Evolutionary conservation across 2,113 vertebrate genomes (phyloP).

Genomic region (Egretta garzetta): DNA sequence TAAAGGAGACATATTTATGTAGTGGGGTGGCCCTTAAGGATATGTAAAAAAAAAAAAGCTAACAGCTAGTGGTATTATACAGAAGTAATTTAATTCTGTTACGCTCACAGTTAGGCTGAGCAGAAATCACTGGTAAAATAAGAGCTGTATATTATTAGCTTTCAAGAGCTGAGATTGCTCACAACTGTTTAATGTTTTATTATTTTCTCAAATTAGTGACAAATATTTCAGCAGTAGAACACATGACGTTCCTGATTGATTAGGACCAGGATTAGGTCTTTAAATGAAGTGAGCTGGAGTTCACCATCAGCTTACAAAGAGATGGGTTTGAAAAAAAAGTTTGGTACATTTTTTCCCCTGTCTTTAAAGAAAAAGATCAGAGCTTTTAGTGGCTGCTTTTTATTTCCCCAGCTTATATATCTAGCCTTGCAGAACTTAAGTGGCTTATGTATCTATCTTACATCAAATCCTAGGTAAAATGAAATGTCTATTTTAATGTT

Average conservation of each 20-base stretch:
- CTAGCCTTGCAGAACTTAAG: background rate
- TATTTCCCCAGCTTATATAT: background rate
- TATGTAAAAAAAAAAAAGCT: background rate
- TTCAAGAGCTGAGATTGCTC: background rate
- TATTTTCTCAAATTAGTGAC: background rate
- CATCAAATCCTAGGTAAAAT: constrained; percentile 1
- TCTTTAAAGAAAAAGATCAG: background rate
- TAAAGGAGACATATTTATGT: constrained; percentile 22
- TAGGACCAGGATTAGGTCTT: background rate
- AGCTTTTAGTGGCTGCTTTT: background rate
- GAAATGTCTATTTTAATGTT: background rate
- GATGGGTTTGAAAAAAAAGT: background rate
- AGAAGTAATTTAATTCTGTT: background rate
- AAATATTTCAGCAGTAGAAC: background rate
- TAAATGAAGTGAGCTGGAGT: background rate
- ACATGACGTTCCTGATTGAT: background rate
- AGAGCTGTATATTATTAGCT: background rate
- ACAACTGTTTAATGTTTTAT: background rate
- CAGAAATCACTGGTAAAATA: constrained; percentile 7
- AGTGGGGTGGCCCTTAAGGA: background rate
- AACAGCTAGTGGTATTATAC: background rate
- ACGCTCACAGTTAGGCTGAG: background rate
- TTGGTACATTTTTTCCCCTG: background rate
- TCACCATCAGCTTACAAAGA: background rate
- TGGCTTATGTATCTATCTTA: background rate